These are phyloP conservation scores for Geophilus truncorum DNA, from an alignment of 2,888 invertebrate species.

Conservation along the genomic window DNA sequence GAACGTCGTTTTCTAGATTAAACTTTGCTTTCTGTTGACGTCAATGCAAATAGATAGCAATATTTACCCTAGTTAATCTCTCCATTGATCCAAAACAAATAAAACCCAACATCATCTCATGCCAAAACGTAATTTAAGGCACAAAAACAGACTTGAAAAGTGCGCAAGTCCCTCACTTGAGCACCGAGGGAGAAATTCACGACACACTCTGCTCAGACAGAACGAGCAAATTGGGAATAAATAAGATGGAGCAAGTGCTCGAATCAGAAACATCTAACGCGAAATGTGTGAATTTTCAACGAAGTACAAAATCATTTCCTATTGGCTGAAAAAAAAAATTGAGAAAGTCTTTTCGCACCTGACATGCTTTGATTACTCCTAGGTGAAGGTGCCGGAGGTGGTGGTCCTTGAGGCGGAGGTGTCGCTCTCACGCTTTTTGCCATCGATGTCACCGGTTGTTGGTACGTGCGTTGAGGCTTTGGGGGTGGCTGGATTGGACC, in stretches of 20 bases:
- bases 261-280: no score
- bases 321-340: no score
- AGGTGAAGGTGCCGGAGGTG: conserved; percentile 40
- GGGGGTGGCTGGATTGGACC: conserved; percentile 48
- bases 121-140: not conserved
- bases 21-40: no score
- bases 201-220: not conserved
- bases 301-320: no score
- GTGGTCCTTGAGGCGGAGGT: conserved; percentile 40
- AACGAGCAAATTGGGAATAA: not conserved
- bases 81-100: no score
- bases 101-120: no score
- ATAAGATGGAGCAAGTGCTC: no score
- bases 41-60: no score
- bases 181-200: not conserved
- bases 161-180: not conserved
- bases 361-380: conserved; percentile 36
- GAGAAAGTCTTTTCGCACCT: not conserved
- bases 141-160: not conserved
- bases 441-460: conserved; percentile 46
- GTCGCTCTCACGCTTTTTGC: conserved; percentile 40
- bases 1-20: no score
- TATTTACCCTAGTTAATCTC: no score
- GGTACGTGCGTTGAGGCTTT: conserved; percentile 59
- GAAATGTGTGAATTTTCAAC: no score